phyloP scores from a whole-genome alignment of 2,797 vertebrate species.

The Luscinia megarhynchos region DNA sequence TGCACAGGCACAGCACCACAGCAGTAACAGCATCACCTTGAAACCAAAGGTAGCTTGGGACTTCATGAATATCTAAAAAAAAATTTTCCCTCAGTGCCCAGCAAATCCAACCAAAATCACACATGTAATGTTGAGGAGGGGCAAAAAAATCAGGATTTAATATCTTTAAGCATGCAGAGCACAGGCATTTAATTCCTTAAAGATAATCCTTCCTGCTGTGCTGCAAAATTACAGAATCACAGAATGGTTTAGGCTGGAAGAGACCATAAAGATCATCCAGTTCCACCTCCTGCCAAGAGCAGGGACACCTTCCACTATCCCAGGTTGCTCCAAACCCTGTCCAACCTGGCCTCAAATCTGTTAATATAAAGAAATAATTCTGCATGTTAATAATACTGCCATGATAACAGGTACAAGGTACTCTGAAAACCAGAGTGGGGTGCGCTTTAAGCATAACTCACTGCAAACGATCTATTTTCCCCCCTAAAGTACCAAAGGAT shows the following conservation, averaged over 20 bases:
- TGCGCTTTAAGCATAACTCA: not conserved
- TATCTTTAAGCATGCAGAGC: not conserved
- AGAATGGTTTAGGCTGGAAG: not conserved
- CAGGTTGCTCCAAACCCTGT: fast-evolving
- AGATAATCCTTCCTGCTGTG: not conserved
- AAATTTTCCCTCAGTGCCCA: not conserved
- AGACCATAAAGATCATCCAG: not conserved
- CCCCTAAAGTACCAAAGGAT: not conserved
- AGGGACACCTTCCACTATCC: not conserved
- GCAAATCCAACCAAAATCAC: not conserved
- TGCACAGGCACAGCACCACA: fast-evolving
- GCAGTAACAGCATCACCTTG: not conserved
- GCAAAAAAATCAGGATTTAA: not conserved
- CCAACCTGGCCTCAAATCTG: not conserved
- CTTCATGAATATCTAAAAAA: not conserved
- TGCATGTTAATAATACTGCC: not conserved
- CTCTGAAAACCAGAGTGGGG: not conserved
- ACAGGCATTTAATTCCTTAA: not conserved
- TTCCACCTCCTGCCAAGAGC: not conserved
- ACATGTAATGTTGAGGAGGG: fast-evolving
- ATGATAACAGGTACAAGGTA: not conserved
- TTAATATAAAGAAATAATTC: not conserved
- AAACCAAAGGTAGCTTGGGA: not conserved
- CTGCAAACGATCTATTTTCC: fast-evolving
- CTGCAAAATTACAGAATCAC: not conserved